Evolutionary conservation across 2,888 invertebrate species (phyloP).

Genomic region (Drosophila meridionalis): DNA sequence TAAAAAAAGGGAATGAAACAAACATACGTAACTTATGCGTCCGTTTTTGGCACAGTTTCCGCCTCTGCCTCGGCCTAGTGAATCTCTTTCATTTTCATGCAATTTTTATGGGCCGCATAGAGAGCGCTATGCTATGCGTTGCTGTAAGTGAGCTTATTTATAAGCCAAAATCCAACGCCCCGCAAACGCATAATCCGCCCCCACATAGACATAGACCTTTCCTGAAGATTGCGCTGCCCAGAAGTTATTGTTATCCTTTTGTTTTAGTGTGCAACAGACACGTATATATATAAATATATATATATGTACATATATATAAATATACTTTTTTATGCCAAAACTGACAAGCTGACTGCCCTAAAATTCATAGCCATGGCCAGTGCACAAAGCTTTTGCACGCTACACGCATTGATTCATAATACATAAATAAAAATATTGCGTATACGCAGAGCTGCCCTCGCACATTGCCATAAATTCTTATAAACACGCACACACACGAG

Average conservation of each 20-base stretch:
- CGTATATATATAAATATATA: too few relatives aligned
- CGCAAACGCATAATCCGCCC: slow-evolving; percentile 58
- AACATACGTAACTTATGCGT: slow-evolving; percentile 21
- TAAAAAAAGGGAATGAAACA: slow-evolving; percentile 20
- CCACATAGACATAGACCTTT: slow-evolving; percentile 41
- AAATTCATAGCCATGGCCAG: slow-evolving; percentile 10
- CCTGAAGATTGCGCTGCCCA: slow-evolving; percentile 22
- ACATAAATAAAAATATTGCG: slow-evolving; percentile 81
- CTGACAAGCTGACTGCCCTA: slow-evolving; percentile 29
- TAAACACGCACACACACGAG: slow-evolving; percentile 46
- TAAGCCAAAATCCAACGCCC: slow-evolving; percentile 22
- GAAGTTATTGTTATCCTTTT: slow-evolving; percentile 82
- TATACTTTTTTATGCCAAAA: slow-evolving; percentile 48
- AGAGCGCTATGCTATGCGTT: slow-evolving; percentile 48
- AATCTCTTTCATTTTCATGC: slow-evolving; percentile 67
- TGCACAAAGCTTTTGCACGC: slow-evolving; percentile 27
- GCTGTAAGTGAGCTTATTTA: slow-evolving; percentile 50
- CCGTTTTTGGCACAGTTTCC: slow-evolving; percentile 19
- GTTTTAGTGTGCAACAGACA: slow-evolving; percentile 63
- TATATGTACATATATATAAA: slow-evolving; percentile 21
- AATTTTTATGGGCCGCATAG: slow-evolving; percentile 64
- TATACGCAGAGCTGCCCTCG: slow-evolving; percentile 61
- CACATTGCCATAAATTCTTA: slow-evolving; percentile 76
- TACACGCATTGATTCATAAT: slow-evolving; percentile 78
- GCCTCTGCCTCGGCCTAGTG: background rate